These are phyloP conservation scores for Agrilus biguttatus DNA, from an alignment of 2,888 invertebrate species.

Conservation along the genomic window DNA sequence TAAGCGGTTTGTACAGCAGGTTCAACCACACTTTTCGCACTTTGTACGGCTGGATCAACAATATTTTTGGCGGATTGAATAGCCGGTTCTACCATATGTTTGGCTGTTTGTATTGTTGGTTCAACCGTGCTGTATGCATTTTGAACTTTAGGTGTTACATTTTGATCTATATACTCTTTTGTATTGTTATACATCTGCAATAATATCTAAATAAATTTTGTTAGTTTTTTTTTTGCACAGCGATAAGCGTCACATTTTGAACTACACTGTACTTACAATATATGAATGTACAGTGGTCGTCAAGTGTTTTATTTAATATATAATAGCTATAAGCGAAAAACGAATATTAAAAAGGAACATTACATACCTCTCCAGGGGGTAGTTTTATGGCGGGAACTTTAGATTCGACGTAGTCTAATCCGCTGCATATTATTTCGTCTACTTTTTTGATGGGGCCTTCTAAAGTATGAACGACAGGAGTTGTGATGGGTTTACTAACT, in stretches of 20 bases:
- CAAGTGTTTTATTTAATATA: no score
- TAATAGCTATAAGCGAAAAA: background rate
- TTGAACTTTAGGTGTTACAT: conserved; percentile 19
- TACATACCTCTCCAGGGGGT: conserved; percentile 36
- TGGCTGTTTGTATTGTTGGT: conserved; percentile 22
- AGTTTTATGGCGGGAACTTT: conserved; percentile 41
- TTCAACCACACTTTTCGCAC: conserved; percentile 15
- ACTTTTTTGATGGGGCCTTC: conserved; percentile 39
- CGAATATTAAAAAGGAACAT: background rate
- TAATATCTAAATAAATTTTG: conserved; percentile 20
- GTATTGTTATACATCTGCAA: conserved; percentile 30
- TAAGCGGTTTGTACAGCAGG: conserved; percentile 14
- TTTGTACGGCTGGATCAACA: conserved; percentile 15
- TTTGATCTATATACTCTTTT: conserved; percentile 26
- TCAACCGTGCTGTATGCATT: conserved; percentile 17
- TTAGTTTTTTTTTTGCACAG: background rate
- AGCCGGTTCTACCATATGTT: conserved; percentile 14
- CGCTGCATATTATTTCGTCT: conserved; percentile 39
- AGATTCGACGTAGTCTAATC: conserved; percentile 38
- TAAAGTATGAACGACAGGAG: conserved; percentile 35
- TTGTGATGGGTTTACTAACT: conserved; percentile 35
- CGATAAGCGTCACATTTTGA: conserved; percentile 5
- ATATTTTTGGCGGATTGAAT: conserved; percentile 9
- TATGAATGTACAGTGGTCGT: background rate
- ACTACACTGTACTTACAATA: conserved; percentile 1